Conservation (phyloP, 1,140 invertebrate species). For the Eupristina koningsbergeri region DNA sequence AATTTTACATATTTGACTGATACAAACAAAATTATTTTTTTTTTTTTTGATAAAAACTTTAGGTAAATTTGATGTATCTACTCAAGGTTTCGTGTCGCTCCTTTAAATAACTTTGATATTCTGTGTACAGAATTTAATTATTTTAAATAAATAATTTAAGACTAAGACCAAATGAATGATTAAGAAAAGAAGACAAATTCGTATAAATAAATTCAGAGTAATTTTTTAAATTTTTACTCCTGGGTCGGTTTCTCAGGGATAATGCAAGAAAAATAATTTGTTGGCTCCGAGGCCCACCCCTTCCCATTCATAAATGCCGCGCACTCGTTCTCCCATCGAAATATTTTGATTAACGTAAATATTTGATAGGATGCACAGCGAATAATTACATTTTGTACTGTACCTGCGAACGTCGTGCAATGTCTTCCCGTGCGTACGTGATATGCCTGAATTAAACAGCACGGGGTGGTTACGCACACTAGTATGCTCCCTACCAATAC, state of each 20-base stretch:
- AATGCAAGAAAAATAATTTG: background rate
- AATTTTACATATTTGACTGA: no score
- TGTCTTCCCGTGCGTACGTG: background rate
- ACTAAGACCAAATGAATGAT: background rate
- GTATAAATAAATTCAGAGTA: no score
- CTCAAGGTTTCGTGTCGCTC: no score
- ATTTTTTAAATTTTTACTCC: no score
- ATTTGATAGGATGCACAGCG: background rate
- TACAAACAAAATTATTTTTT: no score
- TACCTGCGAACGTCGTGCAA: background rate
- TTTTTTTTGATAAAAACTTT: no score
- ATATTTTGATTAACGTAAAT: constrained; percentile 29
- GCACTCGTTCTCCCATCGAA: background rate
- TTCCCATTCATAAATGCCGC: background rate
- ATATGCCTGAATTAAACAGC: constrained; percentile 33
- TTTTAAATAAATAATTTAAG: background rate
- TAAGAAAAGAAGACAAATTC: no score
- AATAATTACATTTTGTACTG: background rate
- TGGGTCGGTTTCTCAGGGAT: background rate
- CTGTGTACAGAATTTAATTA: no score
- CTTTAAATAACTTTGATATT: no score
- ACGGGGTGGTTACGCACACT: background rate
- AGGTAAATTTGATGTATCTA: no score
- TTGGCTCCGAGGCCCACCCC: background rate
- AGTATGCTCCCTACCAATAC: background rate